These are phyloP conservation scores for Takifugu ocellatus DNA, from an alignment of 2,797 vertebrate species.

Conservation along the genomic window DNA sequence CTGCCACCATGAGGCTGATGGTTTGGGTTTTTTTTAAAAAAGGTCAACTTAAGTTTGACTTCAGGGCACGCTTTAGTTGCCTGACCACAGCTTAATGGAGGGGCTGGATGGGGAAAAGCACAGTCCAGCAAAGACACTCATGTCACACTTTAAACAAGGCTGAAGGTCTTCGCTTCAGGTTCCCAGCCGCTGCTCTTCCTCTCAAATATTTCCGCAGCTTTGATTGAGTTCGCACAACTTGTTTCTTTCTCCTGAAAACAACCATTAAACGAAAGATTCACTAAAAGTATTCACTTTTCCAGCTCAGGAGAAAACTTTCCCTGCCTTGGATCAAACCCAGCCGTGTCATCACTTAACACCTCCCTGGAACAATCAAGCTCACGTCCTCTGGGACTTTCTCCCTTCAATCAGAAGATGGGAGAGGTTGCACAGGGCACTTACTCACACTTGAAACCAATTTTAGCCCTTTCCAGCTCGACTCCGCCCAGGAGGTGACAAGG, in stretches of 20 bases:
- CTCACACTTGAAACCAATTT: conserved; percentile 76
- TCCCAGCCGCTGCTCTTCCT: conserved; percentile 28
- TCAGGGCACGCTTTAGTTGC: too few relatives aligned
- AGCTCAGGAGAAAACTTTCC: conserved; percentile 38
- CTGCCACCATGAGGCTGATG: too few relatives aligned
- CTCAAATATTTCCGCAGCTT: conserved; percentile 34
- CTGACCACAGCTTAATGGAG: too few relatives aligned
- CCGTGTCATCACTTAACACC: conserved; percentile 67
- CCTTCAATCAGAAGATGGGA: conserved; percentile 67
- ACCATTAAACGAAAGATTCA: conserved; percentile 32
- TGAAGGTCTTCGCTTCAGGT: conserved; percentile 21
- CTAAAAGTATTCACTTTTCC: conserved; percentile 38
- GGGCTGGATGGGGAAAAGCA: too few relatives aligned
- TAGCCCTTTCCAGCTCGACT: conserved; percentile 48
- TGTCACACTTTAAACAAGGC: too few relatives aligned
- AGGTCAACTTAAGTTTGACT: too few relatives aligned
- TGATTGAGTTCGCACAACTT: conserved; percentile 45
- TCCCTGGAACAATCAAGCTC: conserved; percentile 66
- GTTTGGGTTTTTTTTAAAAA: too few relatives aligned
- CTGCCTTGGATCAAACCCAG: conserved; percentile 57
- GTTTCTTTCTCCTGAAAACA: conserved; percentile 29
- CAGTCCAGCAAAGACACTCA: too few relatives aligned
- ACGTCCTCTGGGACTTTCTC: conserved; percentile 55
- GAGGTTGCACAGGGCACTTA: conserved; percentile 57
- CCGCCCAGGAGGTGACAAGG: conserved; percentile 63